Conservation (phyloP, 2,797 vertebrate genomes). For the Tapirus indicus region DNA sequence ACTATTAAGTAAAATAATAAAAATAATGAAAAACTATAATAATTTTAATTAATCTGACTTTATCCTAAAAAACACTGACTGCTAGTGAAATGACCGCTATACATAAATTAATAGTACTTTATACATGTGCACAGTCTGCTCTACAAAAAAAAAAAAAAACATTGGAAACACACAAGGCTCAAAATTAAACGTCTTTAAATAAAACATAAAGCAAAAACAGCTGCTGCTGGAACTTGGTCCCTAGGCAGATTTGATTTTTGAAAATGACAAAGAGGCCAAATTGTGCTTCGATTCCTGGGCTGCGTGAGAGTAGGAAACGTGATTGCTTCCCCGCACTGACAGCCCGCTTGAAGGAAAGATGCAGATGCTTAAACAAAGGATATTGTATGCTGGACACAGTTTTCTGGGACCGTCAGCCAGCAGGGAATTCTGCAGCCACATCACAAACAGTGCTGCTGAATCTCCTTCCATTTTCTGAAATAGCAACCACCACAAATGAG, state of each 20-base stretch:
- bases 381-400: slow-evolving; percentile 21
- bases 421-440: slow-evolving; percentile 30
- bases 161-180: slow-evolving; percentile 20
- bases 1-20: background rate
- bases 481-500: background rate
- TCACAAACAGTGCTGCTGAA: background rate
- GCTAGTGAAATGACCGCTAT: background rate
- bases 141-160: background rate
- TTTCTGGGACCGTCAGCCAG: background rate
- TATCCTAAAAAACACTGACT: background rate
- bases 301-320: background rate
- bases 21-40: background rate
- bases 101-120: background rate
- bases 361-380: slow-evolving; percentile 70
- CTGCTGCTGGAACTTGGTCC: slow-evolving; percentile 69
- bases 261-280: slow-evolving; percentile 75
- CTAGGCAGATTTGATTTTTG: slow-evolving; percentile 69
- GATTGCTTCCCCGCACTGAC: background rate
- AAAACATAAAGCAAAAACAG: slow-evolving; percentile 78
- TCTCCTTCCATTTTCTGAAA: slow-evolving; percentile 59
- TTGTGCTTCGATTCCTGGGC: slow-evolving; percentile 55
- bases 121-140: background rate
- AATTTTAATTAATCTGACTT: background rate
- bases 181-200: slow-evolving; percentile 76
- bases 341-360: background rate